Evolutionary conservation across 30 jellyfish, hydroid and myxozoan genomes (phyloP), one percentile per base, ranked within the genome.

Genomic region (Aurelia sp.): DNA sequence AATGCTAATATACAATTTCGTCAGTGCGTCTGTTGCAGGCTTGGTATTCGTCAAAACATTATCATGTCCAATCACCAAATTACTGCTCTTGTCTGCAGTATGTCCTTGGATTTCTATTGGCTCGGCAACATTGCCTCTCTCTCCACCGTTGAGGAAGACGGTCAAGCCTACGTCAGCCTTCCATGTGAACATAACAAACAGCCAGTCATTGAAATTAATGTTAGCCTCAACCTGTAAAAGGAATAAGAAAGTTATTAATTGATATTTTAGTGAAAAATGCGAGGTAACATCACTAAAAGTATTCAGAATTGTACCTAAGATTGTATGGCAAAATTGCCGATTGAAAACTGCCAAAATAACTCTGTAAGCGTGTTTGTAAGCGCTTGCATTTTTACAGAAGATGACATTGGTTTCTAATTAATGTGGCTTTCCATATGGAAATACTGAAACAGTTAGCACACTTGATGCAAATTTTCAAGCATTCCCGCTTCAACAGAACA

Each of bases 161-260:
- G 86, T 62, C 15, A 96, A 86, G 31, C 99, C 99, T 33, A 69
- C 58, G 16, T 96, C 97, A 52, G 85, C 65, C 62, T 82, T 68
- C 99, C 99, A 96, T 22, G 99, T 84, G 48, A 96, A 59, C 85
- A 86, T 63, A 2, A 91, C 87, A 71, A 91, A 91, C 4, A 87
- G 50, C 97, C 97, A 89, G 63, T 93, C 90, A 62, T 89, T 85
- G 84, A 79, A 89, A 61, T 89, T 89, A 76, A 79, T 69, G 35
- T 82, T 71, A 23, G 96, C 76, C 41, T 87, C 92, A 23, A 82
- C 96, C 98, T 92, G 59, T 11, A 21, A 21, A 44, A n/a, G 48
- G 40, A 69, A 77, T 19, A 7, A 51, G 60, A 44, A 44, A 5
- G 15, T 44, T 44, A 44, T 44, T 44, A 1, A 44, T 6, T 10